phyloP scores from a whole-genome alignment of 2,888 invertebrate genomes.

The Zeuzera pyrina region DNA sequence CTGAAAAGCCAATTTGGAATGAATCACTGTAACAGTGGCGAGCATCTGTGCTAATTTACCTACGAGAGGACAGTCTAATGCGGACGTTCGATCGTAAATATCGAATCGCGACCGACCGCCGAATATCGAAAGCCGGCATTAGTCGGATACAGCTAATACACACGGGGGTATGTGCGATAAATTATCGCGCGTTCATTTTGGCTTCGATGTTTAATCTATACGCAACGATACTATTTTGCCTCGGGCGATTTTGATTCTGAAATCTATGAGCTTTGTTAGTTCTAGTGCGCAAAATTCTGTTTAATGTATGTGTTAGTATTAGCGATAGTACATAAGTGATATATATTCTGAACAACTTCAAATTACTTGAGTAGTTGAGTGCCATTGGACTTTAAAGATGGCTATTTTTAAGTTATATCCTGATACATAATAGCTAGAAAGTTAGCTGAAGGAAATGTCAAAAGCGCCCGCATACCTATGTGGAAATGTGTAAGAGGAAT shows the following conservation, averaged over 20 bases:
- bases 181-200: slow-evolving; percentile 71
- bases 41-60: slow-evolving; percentile 74
- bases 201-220: slow-evolving; percentile 70
- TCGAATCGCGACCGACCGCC: slow-evolving; percentile 66
- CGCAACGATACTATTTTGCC: slow-evolving; percentile 46
- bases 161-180: slow-evolving; percentile 67
- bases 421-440: too few species aligned
- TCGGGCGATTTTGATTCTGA: slow-evolving; percentile 25
- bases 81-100: slow-evolving; percentile 67
- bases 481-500: too few species aligned
- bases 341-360: too few species aligned
- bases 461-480: too few species aligned
- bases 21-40: slow-evolving; percentile 70
- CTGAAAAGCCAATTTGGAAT: slow-evolving; percentile 73
- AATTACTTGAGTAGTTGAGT: too few species aligned
- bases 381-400: too few species aligned
- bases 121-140: slow-evolving; percentile 72
- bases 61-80: slow-evolving; percentile 72
- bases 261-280: too few species aligned
- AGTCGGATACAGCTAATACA: slow-evolving; percentile 73
- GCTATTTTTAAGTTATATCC: too few species aligned
- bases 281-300: too few species aligned
- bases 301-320: too few species aligned
- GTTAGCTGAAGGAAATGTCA: too few species aligned
- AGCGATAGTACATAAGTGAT: too few species aligned